Evolutionary conservation across 2,113 vertebrate species (phyloP), one percentile per base, ranked within the genome.

Genomic region (Columba livia): DNA sequence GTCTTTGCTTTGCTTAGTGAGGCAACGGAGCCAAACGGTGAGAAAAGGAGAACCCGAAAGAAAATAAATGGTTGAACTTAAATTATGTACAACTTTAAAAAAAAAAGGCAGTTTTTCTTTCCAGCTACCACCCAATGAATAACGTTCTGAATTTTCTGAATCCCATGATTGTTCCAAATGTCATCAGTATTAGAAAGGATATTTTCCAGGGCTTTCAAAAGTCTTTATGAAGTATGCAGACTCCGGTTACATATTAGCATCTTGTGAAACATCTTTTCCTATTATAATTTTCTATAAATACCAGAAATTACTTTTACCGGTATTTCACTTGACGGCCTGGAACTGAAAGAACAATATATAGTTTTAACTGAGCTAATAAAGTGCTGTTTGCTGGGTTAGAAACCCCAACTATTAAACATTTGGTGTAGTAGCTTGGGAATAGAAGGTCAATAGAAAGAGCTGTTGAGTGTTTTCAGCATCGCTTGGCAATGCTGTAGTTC

Each of bases 211-310:
- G 15, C 6, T 56, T 93, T 81, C 36, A 83, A 61, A 65, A n/a
- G 29, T 65, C 58, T 10, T 8, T 17, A 12, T 84, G 72, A 88
- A 78, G 25, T 36, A 26, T 25, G 20, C 29, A 48, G 58, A 57
- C 54, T 93, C 54, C 58, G 25, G 31, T 62, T 32, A 28, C 4
- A 1, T 21, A 10, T 60, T 29, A 51, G 32, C 28, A 56, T 69
- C 74, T 89, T 47, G 53, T 85, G 87, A 75, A 85, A 57, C 66
- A 79, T 79, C 81, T 90, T 96, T 88, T 92, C 57, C 72, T 86
- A 9, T 83, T 83, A 60, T 4, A 71, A 60, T 5, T 83, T 78
- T 79, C 92, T 94, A 54, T 86, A 86, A 93, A 85, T 90, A 95
- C 40, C 47, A 69, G 50, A 36, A 88, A 83, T 81, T 48, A 50